Evolutionary conservation across 2,888 invertebrate species (phyloP), one percentile per base, ranked within the genome.

Genomic region (Ecdyonurus torrentis): DNA sequence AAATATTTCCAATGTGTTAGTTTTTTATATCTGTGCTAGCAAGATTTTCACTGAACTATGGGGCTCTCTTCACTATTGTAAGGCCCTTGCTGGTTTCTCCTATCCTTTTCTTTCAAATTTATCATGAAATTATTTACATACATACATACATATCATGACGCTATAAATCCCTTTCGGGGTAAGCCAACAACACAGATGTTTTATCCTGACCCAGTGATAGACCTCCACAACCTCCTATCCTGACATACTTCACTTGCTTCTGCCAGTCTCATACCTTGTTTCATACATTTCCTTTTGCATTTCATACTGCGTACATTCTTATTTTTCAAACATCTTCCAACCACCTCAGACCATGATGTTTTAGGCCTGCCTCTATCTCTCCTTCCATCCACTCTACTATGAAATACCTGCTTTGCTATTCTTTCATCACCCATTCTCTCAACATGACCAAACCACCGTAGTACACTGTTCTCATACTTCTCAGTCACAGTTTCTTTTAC

Each of bases 341-440:
- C n/a, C 25, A n/a, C 20, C 61, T 25, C 55, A 52, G 60, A 2
- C 25, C 23, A 23, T n/a, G 23, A 20, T 60, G 60, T 58, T 52
- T 52, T 60, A 18, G 64, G 52, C 55, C 52, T 62, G 59, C 60
- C 62, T 64, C n/a, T n/a, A n/a, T n/a, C n/a, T n/a, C n/a, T n/a
- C n/a, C n/a, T n/a, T n/a, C n/a, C n/a, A n/a, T n/a, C n/a, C n/a
- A n/a, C n/a, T n/a, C n/a, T n/a, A n/a, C n/a, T n/a, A n/a, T n/a
- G n/a, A n/a, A n/a, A n/a, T n/a, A n/a, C n/a, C n/a, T n/a, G n/a
- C n/a, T n/a, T n/a, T n/a, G n/a, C n/a, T n/a, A n/a, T n/a, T n/a
- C n/a, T n/a, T n/a, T n/a, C n/a, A n/a, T n/a, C n/a, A n/a, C n/a
- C n/a, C n/a, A n/a, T n/a, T n/a, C n/a, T n/a, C n/a, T n/a, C n/a